Conservation (phyloP, 2,888 invertebrate species). For the Panopea generosa region DNA sequence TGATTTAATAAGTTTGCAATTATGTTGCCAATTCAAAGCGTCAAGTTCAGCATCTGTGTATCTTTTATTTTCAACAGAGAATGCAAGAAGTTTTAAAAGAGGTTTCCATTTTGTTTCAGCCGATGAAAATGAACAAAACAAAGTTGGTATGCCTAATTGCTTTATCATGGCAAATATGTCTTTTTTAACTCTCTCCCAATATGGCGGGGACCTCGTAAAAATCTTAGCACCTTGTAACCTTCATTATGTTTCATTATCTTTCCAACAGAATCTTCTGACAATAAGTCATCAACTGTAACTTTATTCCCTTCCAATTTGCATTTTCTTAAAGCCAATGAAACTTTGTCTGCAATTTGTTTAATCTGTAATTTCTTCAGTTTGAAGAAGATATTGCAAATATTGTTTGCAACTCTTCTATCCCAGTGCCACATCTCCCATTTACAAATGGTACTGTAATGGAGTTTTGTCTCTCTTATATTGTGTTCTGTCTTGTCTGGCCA, state of each 20-base stretch:
- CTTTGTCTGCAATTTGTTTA: slow-evolving; percentile 37
- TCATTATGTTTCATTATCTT: slow-evolving; percentile 44
- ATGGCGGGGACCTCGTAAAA: slow-evolving; percentile 60
- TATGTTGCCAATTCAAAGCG: slow-evolving; percentile 24
- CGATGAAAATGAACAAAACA: slow-evolving; percentile 35
- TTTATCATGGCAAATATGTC: slow-evolving; percentile 67
- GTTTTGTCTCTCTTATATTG: not conserved
- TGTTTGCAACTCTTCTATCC: slow-evolving; percentile 43
- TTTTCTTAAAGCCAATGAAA: slow-evolving; percentile 33
- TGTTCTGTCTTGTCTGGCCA: slow-evolving; percentile 20
- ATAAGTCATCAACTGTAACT: slow-evolving; percentile 33
- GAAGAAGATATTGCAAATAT: slow-evolving; percentile 40
- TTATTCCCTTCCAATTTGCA: slow-evolving; percentile 35
- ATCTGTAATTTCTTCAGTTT: slow-evolving; percentile 42
- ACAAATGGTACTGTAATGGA: slow-evolving; percentile 28
- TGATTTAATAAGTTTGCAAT: slow-evolving; percentile 24
- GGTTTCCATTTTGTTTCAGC: slow-evolving; percentile 65
- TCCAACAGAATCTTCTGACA: slow-evolving; percentile 21
- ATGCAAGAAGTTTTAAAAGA: slow-evolving; percentile 29
- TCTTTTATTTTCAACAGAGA: slow-evolving; percentile 14
- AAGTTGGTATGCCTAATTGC: slow-evolving; percentile 36
- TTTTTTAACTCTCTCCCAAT: slow-evolving; percentile 63
- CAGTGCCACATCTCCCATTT: slow-evolving; percentile 30
- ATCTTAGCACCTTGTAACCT: slow-evolving; percentile 50
- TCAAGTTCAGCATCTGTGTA: slow-evolving; percentile 32